Conservation (phyloP, 2,797 vertebrate species). For the Sternarchorhynchus goeldii region DNA sequence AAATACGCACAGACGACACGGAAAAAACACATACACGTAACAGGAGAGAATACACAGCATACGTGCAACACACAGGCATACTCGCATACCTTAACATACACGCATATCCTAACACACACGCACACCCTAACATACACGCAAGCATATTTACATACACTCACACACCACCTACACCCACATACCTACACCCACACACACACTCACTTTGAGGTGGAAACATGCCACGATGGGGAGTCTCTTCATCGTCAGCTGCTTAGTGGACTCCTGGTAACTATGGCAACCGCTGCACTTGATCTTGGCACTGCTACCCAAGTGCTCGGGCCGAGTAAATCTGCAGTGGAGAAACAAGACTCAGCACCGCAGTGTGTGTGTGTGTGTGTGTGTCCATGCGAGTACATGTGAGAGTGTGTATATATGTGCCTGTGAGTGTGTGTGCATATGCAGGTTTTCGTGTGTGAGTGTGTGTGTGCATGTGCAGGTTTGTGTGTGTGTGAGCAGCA, state of each 20-base stretch:
- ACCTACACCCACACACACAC: slow-evolving; percentile 66
- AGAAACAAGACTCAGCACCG: background rate
- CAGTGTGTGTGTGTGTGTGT: background rate
- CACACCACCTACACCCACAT: slow-evolving; percentile 24
- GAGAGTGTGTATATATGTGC: background rate
- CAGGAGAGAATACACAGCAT: slow-evolving; percentile 25
- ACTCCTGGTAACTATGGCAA: slow-evolving; percentile 99
- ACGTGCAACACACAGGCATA: no score
- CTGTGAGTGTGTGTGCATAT: background rate
- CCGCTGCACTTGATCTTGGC: slow-evolving; percentile 99
- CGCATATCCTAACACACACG: slow-evolving; percentile 1
- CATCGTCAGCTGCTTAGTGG: slow-evolving; percentile 99
- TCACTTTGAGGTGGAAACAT: slow-evolving; percentile 99
- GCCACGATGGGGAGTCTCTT: slow-evolving; percentile 98
- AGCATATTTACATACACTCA: background rate
- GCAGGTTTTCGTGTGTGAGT: no score
- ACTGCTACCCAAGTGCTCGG: slow-evolving; percentile 98
- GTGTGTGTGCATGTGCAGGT: no score
- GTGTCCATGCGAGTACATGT: background rate
- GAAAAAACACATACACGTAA: no score
- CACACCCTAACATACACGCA: no score
- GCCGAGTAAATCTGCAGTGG: slow-evolving; percentile 93
- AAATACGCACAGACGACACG: no score
- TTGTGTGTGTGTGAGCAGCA: no score
- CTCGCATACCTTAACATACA: background rate